Evolutionary conservation across 2,797 vertebrate species (phyloP), one percentile per base, ranked within the genome.

Genomic region (Sebastolobus altivelis): DNA sequence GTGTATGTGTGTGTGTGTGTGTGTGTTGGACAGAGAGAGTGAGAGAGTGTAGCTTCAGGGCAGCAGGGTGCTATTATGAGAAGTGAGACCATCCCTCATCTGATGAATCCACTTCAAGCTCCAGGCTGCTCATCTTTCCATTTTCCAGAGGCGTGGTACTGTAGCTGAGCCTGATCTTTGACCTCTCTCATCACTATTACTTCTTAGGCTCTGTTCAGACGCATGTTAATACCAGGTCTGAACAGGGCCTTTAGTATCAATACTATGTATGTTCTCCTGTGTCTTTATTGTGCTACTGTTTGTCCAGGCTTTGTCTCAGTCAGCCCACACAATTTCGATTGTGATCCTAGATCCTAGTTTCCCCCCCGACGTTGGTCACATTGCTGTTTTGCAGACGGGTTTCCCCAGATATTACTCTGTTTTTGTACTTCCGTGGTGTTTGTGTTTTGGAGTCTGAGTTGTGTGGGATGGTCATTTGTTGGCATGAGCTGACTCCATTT

Each of bases 41-140:
- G 61, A 29, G 65, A 52, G 38, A 46, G 31, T 56, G 35, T 31
- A 27, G 49, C 73, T 67, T 83, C 33, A 60, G 62, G 58, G 59
- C 63, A 69, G 59, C 29, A 65, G 49, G 38, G 18, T 35, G 25
- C 58, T 68, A 7, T 80, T 67, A 66, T 74, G 74, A 87, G 49
- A 27, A 52, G 62, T 72, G 43, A 83, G 33, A 81, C 75, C 8
- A 67, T 76, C 54, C 46, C 27, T 83, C 55, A 79, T 77, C 69
- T 69, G 56, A 77, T 79, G 37, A 66, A 76, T 27, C 38, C 25
- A 12, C 72, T 80, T 84, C 22, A 85, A 49, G 37, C 72, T 69
- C 22, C 12, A 49, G 40, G 77, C 67, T 58, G 56, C 60, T 68
- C 58, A 80, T 87, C 71, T 54, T 54, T 84, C 59, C 3, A 20